Conservation (phyloP, 2,797 vertebrate species). For the Chiroxiphia lanceolata region DNA sequence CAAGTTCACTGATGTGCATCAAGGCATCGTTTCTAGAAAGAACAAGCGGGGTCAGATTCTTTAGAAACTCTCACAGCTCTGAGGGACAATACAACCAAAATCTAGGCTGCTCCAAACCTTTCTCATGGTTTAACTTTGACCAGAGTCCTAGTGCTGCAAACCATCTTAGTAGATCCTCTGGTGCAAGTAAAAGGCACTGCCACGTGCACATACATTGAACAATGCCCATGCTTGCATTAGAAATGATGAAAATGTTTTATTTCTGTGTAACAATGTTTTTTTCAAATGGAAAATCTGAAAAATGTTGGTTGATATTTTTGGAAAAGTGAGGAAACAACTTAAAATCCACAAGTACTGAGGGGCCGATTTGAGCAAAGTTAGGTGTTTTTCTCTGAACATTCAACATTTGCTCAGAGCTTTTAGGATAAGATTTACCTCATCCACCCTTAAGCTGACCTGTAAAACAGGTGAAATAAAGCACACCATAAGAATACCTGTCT, state of each 20-base stretch:
- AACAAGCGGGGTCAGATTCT: neutral
- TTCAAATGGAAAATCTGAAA: neutral
- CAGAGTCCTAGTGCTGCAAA: neutral
- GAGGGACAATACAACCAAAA: neutral
- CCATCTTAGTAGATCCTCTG: neutral
- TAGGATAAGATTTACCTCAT: neutral
- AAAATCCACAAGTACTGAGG: neutral
- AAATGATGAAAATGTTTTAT: neutral
- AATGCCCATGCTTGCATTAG: neutral
- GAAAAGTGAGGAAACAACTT: neutral
- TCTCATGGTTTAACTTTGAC: neutral
- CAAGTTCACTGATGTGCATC: slow-evolving; percentile 17
- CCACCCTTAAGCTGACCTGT: neutral
- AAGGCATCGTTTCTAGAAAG: slow-evolving; percentile 39
- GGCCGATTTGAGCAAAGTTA: neutral
- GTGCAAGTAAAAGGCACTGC: neutral
- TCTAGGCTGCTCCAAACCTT: neutral
- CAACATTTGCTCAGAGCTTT: neutral
- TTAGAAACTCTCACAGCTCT: slow-evolving; percentile 11
- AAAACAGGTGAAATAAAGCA: neutral
- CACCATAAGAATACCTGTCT: neutral
- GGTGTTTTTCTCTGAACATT: neutral
- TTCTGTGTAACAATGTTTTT: neutral
- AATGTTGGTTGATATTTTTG: neutral
- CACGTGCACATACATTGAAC: fast-evolving